These are phyloP conservation scores for Diplazon laetatorius DNA, from an alignment of 2,888 invertebrate species.

Conservation along the genomic window DNA sequence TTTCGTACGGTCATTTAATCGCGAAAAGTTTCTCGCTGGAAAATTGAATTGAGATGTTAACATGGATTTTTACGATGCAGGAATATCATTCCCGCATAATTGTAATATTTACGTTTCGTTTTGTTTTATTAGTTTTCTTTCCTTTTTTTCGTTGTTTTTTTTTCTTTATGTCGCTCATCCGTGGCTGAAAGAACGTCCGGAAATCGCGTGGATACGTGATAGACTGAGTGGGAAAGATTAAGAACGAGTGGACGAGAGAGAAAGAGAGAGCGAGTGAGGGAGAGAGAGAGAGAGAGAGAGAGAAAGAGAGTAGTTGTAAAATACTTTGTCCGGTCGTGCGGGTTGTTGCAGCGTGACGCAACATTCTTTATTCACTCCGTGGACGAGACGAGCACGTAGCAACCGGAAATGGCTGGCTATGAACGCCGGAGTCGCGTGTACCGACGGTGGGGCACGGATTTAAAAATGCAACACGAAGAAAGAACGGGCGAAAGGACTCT, in stretches of 20 bases:
- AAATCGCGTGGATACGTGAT: not conserved
- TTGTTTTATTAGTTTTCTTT: too few relatives aligned
- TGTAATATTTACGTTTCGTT: too few relatives aligned
- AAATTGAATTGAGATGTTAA: not conserved
- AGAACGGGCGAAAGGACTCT: not conserved
- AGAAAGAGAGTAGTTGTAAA: not conserved
- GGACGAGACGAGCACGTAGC: conserved; percentile 46
- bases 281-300: too few relatives aligned
- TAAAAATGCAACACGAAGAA: conserved; percentile 51
- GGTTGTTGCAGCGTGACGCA: conserved; percentile 11
- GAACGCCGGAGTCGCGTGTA: conserved; percentile 40
- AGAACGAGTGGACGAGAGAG: conserved; percentile 3
- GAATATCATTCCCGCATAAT: not conserved
- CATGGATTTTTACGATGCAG: not conserved
- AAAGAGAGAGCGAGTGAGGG: too few relatives aligned
- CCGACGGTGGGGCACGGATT: conserved; percentile 28
- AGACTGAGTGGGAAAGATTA: conserved; percentile 7
- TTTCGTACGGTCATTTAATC: not conserved
- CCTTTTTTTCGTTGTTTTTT: not conserved
- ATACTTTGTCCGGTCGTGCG: conserved; percentile 30
- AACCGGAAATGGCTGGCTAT: conserved; percentile 43
- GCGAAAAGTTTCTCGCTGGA: not conserved
- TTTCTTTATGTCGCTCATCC: not conserved
- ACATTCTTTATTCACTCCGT: conserved; percentile 48
- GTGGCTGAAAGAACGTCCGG: not conserved